Percentiles rank a stretch among this genome's conserved stretches.
Conservation (phyloP, 2,888 invertebrate genomes). For the Diarsia brunnea region DNA sequence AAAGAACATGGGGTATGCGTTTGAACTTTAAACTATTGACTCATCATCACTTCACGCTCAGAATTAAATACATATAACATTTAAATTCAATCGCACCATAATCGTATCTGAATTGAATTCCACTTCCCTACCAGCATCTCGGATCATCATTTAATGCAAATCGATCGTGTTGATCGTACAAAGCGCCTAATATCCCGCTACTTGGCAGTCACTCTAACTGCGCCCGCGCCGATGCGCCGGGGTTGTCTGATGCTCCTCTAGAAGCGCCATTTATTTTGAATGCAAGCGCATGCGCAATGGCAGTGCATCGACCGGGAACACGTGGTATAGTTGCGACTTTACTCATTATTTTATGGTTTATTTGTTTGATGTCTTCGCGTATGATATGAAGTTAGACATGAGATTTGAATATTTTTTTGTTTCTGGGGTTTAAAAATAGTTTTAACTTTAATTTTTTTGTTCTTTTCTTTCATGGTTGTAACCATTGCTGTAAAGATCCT, state of each 20-base stretch:
- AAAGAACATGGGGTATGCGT: background rate
- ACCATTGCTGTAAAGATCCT: too few species aligned
- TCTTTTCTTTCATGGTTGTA: too few species aligned
- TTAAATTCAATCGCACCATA: conserved; percentile 30
- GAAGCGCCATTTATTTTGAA: conserved; percentile 68
- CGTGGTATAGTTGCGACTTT: conserved; percentile 51
- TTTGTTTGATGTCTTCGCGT: conserved; percentile 31
- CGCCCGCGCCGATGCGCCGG: conserved; percentile 46
- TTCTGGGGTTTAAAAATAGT: background rate
- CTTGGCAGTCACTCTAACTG: conserved; percentile 59
- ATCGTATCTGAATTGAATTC: conserved; percentile 11
- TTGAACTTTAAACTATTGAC: conserved; percentile 20
- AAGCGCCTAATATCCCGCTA: conserved; percentile 49
- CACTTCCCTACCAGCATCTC: conserved; percentile 27
- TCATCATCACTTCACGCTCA: conserved; percentile 4
- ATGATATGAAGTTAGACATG: too few species aligned
- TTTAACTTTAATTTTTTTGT: background rate
- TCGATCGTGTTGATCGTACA: conserved; percentile 39
- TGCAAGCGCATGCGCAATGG: conserved; percentile 49
- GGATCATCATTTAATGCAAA: conserved; percentile 56
- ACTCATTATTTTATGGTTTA: conserved; percentile 37
- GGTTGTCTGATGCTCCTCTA: conserved; percentile 53
- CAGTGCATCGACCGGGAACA: conserved; percentile 67
- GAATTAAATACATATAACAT: conserved; percentile 8
- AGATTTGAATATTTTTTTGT: too few species aligned